These are phyloP conservation scores for Pseudopipra pipra DNA, from an alignment of 2,113 vertebrate genomes.

Conservation along the genomic window DNA sequence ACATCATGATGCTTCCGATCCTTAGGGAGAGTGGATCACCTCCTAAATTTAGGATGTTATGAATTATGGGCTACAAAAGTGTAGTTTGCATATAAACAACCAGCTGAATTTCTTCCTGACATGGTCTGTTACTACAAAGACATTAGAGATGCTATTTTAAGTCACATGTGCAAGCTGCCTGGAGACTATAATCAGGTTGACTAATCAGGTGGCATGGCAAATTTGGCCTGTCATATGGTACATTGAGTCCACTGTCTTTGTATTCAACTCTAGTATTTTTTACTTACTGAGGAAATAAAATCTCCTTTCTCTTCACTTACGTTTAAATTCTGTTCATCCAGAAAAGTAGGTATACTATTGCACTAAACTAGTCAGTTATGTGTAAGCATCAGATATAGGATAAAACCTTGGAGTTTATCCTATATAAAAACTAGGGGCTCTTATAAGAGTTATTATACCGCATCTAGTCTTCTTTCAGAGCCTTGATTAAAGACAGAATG, in stretches of 20 bases:
- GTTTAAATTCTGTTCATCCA: neutral
- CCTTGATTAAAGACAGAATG: slow-evolving; percentile 7
- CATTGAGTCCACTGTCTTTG: neutral
- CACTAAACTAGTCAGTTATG: neutral
- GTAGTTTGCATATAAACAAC: neutral
- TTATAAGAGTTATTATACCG: neutral
- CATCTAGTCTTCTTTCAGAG: slow-evolving; percentile 12
- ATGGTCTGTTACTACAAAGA: neutral
- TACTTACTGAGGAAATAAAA: neutral
- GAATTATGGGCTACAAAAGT: neutral
- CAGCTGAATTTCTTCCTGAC: neutral
- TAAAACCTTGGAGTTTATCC: neutral
- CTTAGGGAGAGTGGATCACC: neutral
- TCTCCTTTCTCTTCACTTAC: neutral
- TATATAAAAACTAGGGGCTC: neutral
- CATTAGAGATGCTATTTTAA: slow-evolving; percentile 16
- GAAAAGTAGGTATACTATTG: neutral
- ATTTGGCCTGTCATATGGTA: neutral
- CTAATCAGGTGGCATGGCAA: slow-evolving; percentile 14
- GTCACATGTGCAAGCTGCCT: neutral
- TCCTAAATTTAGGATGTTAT: neutral
- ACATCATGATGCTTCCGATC: neutral
- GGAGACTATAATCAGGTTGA: neutral
- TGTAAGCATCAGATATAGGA: neutral
- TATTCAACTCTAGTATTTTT: neutral